Percentiles rank a stretch among this genome's conserved stretches.
Evolutionary conservation across 1,140 invertebrate genomes (phyloP).

Genomic region (Cydia strobilella): DNA sequence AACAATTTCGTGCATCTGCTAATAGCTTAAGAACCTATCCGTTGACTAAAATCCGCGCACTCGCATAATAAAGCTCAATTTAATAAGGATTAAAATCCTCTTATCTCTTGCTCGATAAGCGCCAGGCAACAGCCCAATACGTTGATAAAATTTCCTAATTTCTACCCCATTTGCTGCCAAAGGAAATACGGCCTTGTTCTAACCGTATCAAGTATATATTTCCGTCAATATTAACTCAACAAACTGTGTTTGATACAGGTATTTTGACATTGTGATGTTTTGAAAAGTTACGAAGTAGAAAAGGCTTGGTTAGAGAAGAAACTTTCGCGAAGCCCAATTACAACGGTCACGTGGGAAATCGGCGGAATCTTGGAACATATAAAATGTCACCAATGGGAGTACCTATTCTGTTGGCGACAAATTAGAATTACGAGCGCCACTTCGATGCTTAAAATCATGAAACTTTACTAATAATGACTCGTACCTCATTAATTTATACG

Average conservation of each 20-base stretch:
- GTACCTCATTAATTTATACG: too few relatives aligned
- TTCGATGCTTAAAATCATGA: too few relatives aligned
- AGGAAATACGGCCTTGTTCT: not conserved
- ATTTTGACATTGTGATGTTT: constrained; percentile 1
- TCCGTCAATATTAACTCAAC: not conserved
- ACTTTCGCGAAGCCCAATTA: constrained; percentile 19
- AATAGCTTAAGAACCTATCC: constrained; percentile 22
- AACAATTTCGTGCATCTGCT: not conserved
- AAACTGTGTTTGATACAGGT: not conserved
- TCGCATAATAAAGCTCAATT: constrained; percentile 23
- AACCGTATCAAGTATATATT: not conserved
- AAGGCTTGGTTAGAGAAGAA: constrained; percentile 8
- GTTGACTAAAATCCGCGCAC: constrained; percentile 10
- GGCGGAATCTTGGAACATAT: constrained; percentile 20
- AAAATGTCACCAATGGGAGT: constrained; percentile 22
- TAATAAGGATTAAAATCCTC: constrained; percentile 25
- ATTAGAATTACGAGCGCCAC: too few relatives aligned
- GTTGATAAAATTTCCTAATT: not conserved
- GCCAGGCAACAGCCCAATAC: not conserved
- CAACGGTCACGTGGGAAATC: constrained; percentile 27
- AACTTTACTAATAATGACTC: too few relatives aligned
- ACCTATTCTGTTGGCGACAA: constrained; percentile 9
- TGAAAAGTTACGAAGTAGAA: constrained; percentile 13
- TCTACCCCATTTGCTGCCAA: not conserved
- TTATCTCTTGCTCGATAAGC: constrained; percentile 26